These are phyloP conservation scores for Bergia sp. DNA, from an alignment of 92 coral and sea anemone genomes.

Conservation along the genomic window DNA sequence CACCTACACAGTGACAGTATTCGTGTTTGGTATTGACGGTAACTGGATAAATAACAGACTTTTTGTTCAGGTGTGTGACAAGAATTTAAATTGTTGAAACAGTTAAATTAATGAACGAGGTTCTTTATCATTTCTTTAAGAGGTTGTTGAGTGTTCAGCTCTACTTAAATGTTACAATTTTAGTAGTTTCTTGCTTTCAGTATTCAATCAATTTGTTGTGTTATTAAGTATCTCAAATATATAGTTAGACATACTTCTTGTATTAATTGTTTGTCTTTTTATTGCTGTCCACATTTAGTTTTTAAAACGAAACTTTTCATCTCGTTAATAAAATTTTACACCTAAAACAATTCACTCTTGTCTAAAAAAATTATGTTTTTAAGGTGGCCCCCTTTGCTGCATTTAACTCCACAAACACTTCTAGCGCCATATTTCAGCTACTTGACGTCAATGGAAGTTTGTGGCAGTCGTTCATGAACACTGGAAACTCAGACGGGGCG, in stretches of 20 bases:
- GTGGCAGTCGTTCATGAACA: neutral
- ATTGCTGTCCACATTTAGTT: neutral
- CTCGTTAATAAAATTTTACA: neutral
- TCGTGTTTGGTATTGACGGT: neutral
- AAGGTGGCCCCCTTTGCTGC: neutral
- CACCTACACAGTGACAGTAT: neutral
- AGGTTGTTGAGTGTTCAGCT: neutral
- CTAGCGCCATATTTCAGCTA: neutral
- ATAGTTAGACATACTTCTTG: too few species aligned
- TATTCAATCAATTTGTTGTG: too few species aligned
- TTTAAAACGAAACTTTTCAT: neutral
- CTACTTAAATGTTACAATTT: neutral
- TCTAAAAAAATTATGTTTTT: neutral
- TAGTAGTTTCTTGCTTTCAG: too few species aligned
- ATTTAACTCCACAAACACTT: neutral
- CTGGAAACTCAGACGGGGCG: neutral
- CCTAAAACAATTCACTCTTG: neutral
- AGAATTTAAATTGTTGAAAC: neutral
- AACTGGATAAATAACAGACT: neutral
- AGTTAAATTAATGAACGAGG: neutral
- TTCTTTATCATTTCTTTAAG: neutral
- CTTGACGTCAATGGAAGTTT: neutral
- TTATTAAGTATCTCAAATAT: too few species aligned
- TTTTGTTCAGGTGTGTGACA: slow-evolving; percentile 19
- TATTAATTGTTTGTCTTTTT: too few species aligned